phyloP scores from a whole-genome alignment of 1,140 invertebrate genomes.

The Platyura marginata region DNA sequence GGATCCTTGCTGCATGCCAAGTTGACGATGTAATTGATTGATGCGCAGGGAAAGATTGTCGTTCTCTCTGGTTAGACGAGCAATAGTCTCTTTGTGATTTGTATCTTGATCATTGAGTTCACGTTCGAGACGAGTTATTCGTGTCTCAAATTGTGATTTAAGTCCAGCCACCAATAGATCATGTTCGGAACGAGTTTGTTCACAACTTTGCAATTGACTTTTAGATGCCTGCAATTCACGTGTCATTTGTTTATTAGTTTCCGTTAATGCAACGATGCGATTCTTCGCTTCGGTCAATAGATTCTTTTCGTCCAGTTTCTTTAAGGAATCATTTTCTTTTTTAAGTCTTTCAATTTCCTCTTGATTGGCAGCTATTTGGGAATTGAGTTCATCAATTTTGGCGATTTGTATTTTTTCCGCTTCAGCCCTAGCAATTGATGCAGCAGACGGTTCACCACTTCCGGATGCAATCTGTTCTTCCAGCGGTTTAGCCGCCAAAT shows the following conservation, averaged over 20 bases:
- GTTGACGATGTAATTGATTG: constrained; percentile 56
- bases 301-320: constrained; percentile 49
- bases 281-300: constrained; percentile 50
- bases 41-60: constrained; percentile 54
- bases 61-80: constrained; percentile 43
- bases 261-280: constrained; percentile 46
- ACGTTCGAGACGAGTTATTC: no score
- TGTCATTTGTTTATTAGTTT: constrained; percentile 38
- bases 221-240: constrained; percentile 39
- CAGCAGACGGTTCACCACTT: constrained; percentile 18
- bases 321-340: constrained; percentile 49
- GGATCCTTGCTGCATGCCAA: constrained; percentile 46
- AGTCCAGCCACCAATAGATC: constrained; percentile 36
- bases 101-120: constrained; percentile 50
- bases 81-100: constrained; percentile 39
- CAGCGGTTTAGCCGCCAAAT: constrained; percentile 18
- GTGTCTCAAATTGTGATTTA: constrained; percentile 52
- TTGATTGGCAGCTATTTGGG: constrained; percentile 32
- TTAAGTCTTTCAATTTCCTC: constrained; percentile 43
- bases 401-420: constrained; percentile 27
- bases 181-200: constrained; percentile 31
- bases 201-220: constrained; percentile 30
- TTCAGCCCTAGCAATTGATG: constrained; percentile 23
- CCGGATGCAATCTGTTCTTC: constrained; percentile 23
- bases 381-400: constrained; percentile 39